Evolutionary conservation across 2,113 vertebrate species (phyloP).

Genomic region (Marmota monax): DNA sequence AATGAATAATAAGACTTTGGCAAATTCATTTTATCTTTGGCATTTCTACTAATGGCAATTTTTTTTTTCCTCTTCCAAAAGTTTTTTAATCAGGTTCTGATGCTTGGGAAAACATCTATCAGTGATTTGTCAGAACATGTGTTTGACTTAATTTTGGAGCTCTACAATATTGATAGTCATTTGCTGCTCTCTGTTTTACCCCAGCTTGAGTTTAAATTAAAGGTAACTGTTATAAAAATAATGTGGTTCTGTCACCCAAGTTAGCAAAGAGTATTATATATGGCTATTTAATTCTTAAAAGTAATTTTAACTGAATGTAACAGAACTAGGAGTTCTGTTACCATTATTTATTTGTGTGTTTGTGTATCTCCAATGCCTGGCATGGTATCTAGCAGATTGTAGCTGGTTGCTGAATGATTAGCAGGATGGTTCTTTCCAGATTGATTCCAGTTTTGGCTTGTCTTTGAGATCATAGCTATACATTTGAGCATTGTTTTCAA

Average conservation of each 20-base stretch:
- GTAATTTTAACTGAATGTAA: not conserved
- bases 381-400: not conserved
- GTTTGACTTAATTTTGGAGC: constrained; percentile 98
- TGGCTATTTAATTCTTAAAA: constrained; percentile 40
- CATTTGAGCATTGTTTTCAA: not conserved
- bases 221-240: constrained; percentile 89
- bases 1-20: constrained; percentile 22
- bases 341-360: not conserved
- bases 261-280: not conserved
- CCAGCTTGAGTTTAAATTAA: constrained; percentile 99
- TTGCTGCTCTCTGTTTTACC: constrained; percentile 98
- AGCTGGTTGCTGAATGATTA: not conserved
- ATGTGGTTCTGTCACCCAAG: not conserved
- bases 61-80: constrained; percentile 83
- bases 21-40: not conserved
- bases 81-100: constrained; percentile 99
- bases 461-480: not conserved
- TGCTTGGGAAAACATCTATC: constrained; percentile 99
- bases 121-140: constrained; percentile 99
- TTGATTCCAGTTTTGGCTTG: not conserved
- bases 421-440: not conserved
- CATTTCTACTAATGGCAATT: constrained; percentile 61
- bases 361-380: not conserved
- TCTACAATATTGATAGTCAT: constrained; percentile 99
- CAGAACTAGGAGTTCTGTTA: not conserved